A percentile compares a stretch with the other conserved stretches of the same genome.
These are phyloP conservation scores for Molossus molossus DNA, from an alignment of 2,797 vertebrate species.

Conservation along the genomic window DNA sequence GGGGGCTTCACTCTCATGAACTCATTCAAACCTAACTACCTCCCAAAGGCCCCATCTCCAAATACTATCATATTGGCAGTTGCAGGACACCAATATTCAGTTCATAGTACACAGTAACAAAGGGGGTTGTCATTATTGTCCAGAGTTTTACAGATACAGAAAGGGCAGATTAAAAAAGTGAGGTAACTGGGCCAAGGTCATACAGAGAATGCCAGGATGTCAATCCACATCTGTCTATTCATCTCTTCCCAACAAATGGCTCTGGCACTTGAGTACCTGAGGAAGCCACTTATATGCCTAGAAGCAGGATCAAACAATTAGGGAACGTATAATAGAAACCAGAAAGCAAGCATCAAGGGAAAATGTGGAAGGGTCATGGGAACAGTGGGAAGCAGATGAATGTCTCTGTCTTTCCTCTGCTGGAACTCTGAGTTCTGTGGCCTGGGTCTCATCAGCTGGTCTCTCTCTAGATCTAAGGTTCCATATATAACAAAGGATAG, in stretches of 20 bases:
- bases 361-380: neutral
- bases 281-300: neutral
- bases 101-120: neutral
- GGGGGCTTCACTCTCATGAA: neutral
- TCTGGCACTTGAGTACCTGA: neutral
- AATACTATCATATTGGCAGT: neutral
- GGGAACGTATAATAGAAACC: neutral
- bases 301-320: slow-evolving; percentile 11
- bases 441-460: neutral
- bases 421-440: neutral
- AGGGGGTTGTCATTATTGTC: neutral
- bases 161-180: neutral
- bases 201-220: neutral
- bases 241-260: neutral
- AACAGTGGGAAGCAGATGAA: no score
- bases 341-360: neutral
- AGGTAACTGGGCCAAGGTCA: neutral
- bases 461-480: neutral
- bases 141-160: slow-evolving; percentile 3
- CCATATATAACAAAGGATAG: neutral
- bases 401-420: neutral
- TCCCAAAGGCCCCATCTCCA: neutral
- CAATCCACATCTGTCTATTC: neutral
- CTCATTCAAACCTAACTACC: neutral
- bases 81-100: neutral